Percentiles rank a stretch among this genome's conserved stretches.
Conservation (phyloP, 2,113 vertebrate genomes). For the Miniopterus natalensis region DNA sequence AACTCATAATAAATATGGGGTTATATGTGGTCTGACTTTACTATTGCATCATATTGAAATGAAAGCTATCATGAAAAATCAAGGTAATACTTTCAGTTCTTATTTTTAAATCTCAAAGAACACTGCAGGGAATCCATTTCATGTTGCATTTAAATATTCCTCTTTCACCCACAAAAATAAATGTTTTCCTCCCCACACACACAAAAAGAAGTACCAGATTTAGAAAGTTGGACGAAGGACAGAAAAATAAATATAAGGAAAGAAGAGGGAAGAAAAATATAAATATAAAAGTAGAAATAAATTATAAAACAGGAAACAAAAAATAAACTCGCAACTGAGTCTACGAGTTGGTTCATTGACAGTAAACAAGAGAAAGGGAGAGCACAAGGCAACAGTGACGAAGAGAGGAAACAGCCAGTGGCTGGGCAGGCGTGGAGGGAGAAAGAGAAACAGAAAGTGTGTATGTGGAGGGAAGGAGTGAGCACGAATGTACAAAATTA, state of each 20-base stretch:
- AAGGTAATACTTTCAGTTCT: neutral
- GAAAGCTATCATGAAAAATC: neutral
- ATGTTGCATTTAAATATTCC: neutral
- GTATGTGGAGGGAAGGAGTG: fast-evolving
- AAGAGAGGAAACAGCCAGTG: neutral
- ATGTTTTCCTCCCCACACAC: neutral
- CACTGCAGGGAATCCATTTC: neutral
- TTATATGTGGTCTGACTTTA: neutral
- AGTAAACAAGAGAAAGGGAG: neutral
- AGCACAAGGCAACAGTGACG: neutral
- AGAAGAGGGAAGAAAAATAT: neutral
- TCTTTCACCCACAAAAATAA: conserved; percentile 11
- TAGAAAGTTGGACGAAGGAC: neutral
- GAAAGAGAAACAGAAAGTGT: neutral
- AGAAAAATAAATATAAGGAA: conserved; percentile 14
- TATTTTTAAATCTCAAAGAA: neutral
- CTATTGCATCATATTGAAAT: neutral
- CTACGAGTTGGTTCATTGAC: neutral
- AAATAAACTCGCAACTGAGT: neutral
- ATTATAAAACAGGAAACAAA: neutral
- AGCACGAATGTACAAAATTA: neutral
- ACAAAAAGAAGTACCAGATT: neutral
- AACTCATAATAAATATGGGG: neutral
- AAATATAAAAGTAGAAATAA: neutral
- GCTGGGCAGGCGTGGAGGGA: fast-evolving